Conservation (phyloP, 1,140 invertebrate genomes). For the Myzus persicae region DNA sequence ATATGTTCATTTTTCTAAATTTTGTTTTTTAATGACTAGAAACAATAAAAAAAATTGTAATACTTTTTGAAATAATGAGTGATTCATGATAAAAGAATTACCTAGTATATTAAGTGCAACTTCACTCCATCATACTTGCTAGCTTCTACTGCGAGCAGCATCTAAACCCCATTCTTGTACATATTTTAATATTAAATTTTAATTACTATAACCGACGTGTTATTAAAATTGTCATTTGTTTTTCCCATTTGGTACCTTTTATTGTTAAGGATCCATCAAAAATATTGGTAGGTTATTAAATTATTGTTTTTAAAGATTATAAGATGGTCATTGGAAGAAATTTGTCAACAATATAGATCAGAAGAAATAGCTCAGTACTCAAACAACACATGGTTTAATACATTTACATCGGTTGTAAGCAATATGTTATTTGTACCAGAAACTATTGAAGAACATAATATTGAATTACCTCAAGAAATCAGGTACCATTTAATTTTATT, state of each 20-base stretch:
- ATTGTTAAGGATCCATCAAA: background rate
- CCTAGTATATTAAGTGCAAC: too few relatives aligned
- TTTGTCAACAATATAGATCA: constrained; percentile 44
- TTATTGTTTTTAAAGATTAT: constrained; percentile 36
- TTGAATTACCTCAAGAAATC: constrained; percentile 30
- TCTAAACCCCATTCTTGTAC: background rate
- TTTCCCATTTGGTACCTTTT: background rate
- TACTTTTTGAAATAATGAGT: too few relatives aligned
- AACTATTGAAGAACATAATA: background rate
- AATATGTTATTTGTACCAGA: constrained; percentile 44
- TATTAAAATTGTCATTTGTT: background rate
- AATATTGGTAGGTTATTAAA: background rate
- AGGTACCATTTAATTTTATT: constrained; percentile 17
- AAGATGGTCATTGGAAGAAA: constrained; percentile 45
- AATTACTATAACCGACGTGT: background rate
- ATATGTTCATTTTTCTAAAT: too few relatives aligned
- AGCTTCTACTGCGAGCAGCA: background rate
- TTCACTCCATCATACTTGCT: too few relatives aligned
- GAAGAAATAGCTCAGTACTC: constrained; percentile 39
- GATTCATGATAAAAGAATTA: too few relatives aligned
- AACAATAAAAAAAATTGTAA: too few relatives aligned
- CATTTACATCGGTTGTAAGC: constrained; percentile 33
- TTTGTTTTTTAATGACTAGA: too few relatives aligned
- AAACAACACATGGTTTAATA: constrained; percentile 51
- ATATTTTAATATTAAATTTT: background rate